Conservation (phyloP, 2,113 vertebrate genomes). For the Mustela nigripes region DNA sequence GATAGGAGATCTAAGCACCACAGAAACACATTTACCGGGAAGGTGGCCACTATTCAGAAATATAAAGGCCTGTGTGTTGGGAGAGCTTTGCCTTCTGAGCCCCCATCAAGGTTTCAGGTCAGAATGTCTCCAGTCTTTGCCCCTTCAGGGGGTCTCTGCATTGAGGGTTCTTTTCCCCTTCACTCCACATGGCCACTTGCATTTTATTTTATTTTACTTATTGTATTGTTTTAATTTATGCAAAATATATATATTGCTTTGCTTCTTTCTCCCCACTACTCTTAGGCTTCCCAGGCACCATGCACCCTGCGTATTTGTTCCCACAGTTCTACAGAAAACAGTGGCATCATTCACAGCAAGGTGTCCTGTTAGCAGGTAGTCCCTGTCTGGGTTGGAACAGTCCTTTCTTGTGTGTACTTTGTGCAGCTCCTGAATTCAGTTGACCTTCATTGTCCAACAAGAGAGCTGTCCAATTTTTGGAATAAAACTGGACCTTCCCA, state of each 20-base stretch:
- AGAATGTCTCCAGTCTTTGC: slow-evolving; percentile 66
- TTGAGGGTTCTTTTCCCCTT: slow-evolving; percentile 87
- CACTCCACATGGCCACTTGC: slow-evolving; percentile 80
- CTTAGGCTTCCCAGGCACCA: slow-evolving; percentile 75
- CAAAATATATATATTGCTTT: neutral
- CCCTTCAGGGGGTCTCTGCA: slow-evolving; percentile 74
- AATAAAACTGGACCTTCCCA: neutral
- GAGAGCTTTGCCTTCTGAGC: slow-evolving; percentile 61
- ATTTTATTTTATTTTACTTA: slow-evolving; percentile 53
- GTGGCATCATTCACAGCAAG: slow-evolving; percentile 76
- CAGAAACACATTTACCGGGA: neutral
- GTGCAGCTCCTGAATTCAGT: slow-evolving; percentile 76
- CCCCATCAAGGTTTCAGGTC: slow-evolving; percentile 73
- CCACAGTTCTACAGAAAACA: slow-evolving; percentile 85
- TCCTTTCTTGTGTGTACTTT: slow-evolving; percentile 76
- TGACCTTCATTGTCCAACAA: slow-evolving; percentile 66
- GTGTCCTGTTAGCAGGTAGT: slow-evolving; percentile 90
- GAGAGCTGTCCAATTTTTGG: neutral
- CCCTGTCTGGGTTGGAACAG: slow-evolving; percentile 84
- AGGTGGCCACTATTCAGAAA: neutral
- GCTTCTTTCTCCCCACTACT: neutral
- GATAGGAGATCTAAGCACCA: neutral
- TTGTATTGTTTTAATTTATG: neutral
- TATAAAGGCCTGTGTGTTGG: slow-evolving; percentile 2
- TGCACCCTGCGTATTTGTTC: slow-evolving; percentile 86